phyloP scores from a whole-genome alignment of 2,113 vertebrate genomes.

The Melanocharis versteri region DNA sequence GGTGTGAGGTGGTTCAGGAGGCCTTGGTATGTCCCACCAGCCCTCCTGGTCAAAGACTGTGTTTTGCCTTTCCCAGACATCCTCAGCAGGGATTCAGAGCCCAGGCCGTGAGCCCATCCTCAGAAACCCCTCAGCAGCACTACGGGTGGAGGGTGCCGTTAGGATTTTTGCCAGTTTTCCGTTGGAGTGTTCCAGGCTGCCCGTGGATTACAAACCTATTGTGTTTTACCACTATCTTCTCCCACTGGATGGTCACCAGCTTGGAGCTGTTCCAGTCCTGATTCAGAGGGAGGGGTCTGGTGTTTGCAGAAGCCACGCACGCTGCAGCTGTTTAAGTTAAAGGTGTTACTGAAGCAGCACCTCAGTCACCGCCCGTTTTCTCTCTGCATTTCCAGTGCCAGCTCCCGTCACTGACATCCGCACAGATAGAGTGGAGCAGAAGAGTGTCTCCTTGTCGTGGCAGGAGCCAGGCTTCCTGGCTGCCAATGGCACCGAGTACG shows the following conservation, averaged over 20 bases:
- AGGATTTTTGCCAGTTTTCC: neutral
- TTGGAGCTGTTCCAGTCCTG: neutral
- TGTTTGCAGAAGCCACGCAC: neutral
- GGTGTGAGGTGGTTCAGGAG: neutral
- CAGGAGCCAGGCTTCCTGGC: slow-evolving; percentile 72
- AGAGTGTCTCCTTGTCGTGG: slow-evolving; percentile 88
- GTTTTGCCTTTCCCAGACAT: neutral
- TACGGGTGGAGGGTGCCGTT: accelerated
- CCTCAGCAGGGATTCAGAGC: neutral
- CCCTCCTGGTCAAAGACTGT: neutral
- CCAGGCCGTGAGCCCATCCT: accelerated
- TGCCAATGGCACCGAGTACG: slow-evolving; percentile 85
- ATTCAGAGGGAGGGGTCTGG: neutral
- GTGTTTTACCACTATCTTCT: neutral
- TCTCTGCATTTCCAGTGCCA: slow-evolving; percentile 65
- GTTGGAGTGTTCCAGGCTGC: neutral
- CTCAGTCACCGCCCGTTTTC: neutral
- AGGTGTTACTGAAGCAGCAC: neutral
- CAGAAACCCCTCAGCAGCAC: neutral
- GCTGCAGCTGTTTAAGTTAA: neutral
- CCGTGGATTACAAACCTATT: neutral
- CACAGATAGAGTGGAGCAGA: slow-evolving; percentile 86
- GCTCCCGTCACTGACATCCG: slow-evolving; percentile 83
- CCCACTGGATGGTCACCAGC: neutral
- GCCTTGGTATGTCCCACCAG: neutral